Evolutionary conservation across 2,888 invertebrate genomes (phyloP).

Genomic region (Octonoba sinensis): DNA sequence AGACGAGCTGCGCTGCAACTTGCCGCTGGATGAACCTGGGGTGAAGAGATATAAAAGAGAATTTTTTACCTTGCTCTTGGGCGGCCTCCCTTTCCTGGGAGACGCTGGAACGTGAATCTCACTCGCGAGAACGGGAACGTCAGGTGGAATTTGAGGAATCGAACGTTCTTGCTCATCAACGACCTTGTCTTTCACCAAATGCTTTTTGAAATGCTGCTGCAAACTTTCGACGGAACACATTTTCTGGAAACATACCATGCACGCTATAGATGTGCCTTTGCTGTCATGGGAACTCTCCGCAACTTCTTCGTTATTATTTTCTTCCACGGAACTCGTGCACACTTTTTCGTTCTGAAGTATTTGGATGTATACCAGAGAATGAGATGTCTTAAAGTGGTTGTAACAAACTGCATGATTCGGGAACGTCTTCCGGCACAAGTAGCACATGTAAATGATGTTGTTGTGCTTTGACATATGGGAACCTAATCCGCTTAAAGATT

Average conservation of each 20-base stretch:
- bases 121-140: not conserved
- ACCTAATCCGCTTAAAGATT: conserved; percentile 79
- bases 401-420: conserved; percentile 83
- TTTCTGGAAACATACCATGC: conserved; percentile 59
- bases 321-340: not conserved
- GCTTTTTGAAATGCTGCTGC: conserved; percentile 51
- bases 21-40: conserved; percentile 6
- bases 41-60: conserved; percentile 49
- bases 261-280: conserved; percentile 32
- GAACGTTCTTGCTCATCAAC: conserved; percentile 10
- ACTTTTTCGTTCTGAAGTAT: conserved; percentile 24
- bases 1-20: not conserved
- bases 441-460: conserved; percentile 84
- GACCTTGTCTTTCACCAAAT: conserved; percentile 33
- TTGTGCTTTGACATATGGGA: conserved; percentile 48
- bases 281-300: conserved; percentile 12
- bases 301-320: conserved; percentile 12
- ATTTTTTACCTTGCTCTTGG: conserved; percentile 36
- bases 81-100: conserved; percentile 11
- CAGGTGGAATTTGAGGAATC: not conserved
- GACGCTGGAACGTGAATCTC: not conserved
- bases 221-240: conserved; percentile 46
- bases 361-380: conserved; percentile 80
- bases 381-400: conserved; percentile 83
- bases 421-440: conserved; percentile 90